These are phyloP conservation scores for Etheostoma nigrum DNA, from an alignment of 2,797 vertebrate genomes.

Conservation along the genomic window DNA sequence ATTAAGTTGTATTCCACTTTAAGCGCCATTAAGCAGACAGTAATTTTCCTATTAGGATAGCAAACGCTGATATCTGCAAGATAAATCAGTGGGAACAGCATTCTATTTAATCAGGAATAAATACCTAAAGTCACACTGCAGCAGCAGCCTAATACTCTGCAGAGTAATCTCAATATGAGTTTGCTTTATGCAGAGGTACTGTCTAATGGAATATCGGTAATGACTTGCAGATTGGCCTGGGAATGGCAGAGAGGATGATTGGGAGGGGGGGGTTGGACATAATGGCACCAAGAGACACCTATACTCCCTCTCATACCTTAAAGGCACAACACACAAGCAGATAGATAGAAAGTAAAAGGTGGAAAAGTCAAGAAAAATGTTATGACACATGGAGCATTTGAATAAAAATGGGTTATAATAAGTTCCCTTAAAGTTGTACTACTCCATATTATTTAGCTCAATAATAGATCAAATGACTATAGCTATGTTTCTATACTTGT, in stretches of 20 bases:
- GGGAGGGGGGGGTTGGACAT: slow-evolving; percentile 29
- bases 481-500: too few relatives aligned
- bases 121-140: slow-evolving; percentile 38
- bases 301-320: background rate
- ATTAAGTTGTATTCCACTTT: slow-evolving; percentile 47
- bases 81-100: slow-evolving; percentile 48
- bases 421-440: background rate
- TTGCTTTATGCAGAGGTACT: slow-evolving; percentile 40
- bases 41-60: slow-evolving; percentile 51
- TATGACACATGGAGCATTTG: background rate
- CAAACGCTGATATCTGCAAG: slow-evolving; percentile 40
- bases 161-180: slow-evolving; percentile 37
- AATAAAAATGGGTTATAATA: background rate
- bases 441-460: background rate
- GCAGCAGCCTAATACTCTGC: slow-evolving; percentile 31
- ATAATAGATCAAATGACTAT: background rate
- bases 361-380: background rate
- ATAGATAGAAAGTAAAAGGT: background rate
- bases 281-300: slow-evolving; percentile 46
- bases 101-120: slow-evolving; percentile 43
- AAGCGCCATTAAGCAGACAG: slow-evolving; percentile 40
- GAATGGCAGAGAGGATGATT: slow-evolving; percentile 17
- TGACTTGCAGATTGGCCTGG: slow-evolving; percentile 64
- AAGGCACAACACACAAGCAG: background rate
- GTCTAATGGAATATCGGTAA: slow-evolving; percentile 71